Conservation (phyloP, 2,888 invertebrate genomes). For the Aphodius granarius region DNA sequence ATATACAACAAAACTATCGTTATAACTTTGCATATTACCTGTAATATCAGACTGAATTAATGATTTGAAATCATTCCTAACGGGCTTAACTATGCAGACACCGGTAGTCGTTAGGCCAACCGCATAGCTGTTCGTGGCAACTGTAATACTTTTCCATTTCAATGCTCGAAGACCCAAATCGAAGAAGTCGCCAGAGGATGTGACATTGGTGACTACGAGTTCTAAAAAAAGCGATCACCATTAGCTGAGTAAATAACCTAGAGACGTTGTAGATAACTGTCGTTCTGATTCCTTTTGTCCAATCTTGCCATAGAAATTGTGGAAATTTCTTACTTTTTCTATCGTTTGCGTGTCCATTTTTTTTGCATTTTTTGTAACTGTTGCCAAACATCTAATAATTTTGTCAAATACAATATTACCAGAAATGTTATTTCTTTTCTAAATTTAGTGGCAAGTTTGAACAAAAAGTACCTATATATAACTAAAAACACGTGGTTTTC, state of each 20-base stretch:
- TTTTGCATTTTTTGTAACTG: no score
- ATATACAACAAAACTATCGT: not conserved
- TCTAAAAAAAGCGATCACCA: conserved; percentile 32
- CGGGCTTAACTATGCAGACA: conserved; percentile 32
- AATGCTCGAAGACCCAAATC: conserved; percentile 32
- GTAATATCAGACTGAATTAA: not conserved
- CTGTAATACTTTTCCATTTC: conserved; percentile 37
- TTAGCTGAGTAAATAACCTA: not conserved
- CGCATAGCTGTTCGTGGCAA: conserved; percentile 32
- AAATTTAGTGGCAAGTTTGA: no score
- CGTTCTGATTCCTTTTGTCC: not conserved
- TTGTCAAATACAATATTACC: no score
- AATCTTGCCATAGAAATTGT: not conserved
- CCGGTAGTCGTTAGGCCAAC: conserved; percentile 36
- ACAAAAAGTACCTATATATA: no score
- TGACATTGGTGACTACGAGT: conserved; percentile 36
- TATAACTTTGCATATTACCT: not conserved
- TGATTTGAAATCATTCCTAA: not conserved
- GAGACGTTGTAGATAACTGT: not conserved
- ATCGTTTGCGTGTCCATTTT: no score
- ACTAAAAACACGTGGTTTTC: no score
- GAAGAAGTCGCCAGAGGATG: conserved; percentile 34
- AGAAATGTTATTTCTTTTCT: no score
- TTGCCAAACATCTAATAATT: no score
- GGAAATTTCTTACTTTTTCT: not conserved